These are phyloP conservation scores for Trissoscelio sp. DNA, from an alignment of 2,888 invertebrate species.

Conservation along the genomic window DNA sequence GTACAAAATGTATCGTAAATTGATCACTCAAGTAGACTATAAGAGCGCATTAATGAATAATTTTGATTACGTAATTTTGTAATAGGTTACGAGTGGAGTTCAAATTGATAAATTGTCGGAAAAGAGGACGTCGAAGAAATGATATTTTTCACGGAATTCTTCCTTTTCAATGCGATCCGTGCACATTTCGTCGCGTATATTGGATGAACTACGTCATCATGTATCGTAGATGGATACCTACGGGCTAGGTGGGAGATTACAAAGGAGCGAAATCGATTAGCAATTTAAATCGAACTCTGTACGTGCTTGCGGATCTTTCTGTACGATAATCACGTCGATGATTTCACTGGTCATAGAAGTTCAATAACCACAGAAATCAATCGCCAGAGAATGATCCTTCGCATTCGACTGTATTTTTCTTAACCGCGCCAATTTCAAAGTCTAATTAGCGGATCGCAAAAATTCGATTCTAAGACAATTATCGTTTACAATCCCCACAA, in stretches of 20 bases:
- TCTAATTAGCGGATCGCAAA: conserved; percentile 53
- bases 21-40: too few species aligned
- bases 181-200: conserved; percentile 72
- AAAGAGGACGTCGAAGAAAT: neutral
- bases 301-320: conserved; percentile 81
- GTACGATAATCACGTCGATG: conserved; percentile 75
- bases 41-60: too few species aligned
- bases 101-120: too few species aligned
- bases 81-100: too few species aligned
- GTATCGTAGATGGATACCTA: conserved; percentile 77
- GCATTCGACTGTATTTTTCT: conserved; percentile 70
- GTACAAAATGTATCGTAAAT: conserved; percentile 37
- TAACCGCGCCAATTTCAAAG: conserved; percentile 54
- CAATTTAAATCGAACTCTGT: conserved; percentile 81
- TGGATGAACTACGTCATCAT: conserved; percentile 74
- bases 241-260: conserved; percentile 81
- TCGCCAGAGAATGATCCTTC: conserved; percentile 66
- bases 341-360: conserved; percentile 75
- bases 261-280: conserved; percentile 82
- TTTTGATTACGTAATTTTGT: too few species aligned
- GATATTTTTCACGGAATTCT: conserved; percentile 32
- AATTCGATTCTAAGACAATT: too few species aligned
- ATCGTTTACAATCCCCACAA: too few species aligned
- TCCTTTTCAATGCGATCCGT: conserved; percentile 69
- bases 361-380: conserved; percentile 74